phyloP scores from a whole-genome alignment of 2,113 vertebrate genomes.

The Bubo bubo region DNA sequence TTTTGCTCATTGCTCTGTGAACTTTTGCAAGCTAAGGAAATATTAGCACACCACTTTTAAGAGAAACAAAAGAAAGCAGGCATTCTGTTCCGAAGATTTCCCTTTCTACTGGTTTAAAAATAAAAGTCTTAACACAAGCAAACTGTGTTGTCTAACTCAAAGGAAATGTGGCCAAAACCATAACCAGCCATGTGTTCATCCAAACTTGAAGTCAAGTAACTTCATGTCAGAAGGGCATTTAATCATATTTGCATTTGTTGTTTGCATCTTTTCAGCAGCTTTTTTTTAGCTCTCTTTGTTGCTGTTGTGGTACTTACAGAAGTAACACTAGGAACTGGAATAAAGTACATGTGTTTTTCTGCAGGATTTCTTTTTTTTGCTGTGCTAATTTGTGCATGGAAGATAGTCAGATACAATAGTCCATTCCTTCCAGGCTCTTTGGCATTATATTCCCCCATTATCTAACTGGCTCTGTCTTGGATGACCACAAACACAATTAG shows the following conservation, averaged over 20 bases:
- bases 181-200: conserved; percentile 58
- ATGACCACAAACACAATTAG: conserved; percentile 64
- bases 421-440: conserved; percentile 59
- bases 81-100: not conserved
- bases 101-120: conserved; percentile 33
- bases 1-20: not conserved
- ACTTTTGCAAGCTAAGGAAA: not conserved
- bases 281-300: conserved; percentile 53
- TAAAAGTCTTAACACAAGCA: conserved; percentile 12
- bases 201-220: conserved; percentile 61
- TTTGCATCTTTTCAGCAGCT: conserved; percentile 67
- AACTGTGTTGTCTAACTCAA: conserved; percentile 44
- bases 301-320: conserved; percentile 52
- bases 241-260: conserved; percentile 67
- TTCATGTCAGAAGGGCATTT: conserved; percentile 63
- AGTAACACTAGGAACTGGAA: conserved; percentile 72
- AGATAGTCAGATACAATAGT: conserved; percentile 75
- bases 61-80: not conserved
- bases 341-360: conserved; percentile 75
- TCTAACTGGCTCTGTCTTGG: conserved; percentile 66
- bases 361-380: conserved; percentile 66
- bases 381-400: conserved; percentile 72
- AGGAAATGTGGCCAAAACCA: conserved; percentile 62
- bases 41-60: not conserved
- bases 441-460: conserved; percentile 55